Conservation (phyloP, 64 coral and sea anemone species). For the Acropora yongei region DNA sequence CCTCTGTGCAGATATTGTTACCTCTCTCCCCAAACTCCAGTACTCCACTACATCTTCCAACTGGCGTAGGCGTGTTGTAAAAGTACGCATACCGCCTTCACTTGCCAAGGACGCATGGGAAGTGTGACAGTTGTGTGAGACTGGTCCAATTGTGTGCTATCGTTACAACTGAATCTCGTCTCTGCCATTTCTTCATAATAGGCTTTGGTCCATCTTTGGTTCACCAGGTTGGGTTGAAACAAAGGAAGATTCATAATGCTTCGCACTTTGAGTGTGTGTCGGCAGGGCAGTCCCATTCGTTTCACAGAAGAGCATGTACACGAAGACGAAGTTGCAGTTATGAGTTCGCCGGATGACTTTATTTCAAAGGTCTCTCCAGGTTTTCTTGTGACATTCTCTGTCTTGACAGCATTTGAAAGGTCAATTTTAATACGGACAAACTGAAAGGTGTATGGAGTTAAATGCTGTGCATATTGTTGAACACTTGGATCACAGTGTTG, state of each 20-base stretch:
- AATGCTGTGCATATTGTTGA: background rate
- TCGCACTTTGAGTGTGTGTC: conserved; percentile 61
- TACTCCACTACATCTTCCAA: conserved; percentile 7
- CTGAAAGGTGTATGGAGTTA: conserved; percentile 58
- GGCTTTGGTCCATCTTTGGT: conserved; percentile 61
- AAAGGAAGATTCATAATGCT: conserved; percentile 14
- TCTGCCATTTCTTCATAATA: conserved; percentile 13
- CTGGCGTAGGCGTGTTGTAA: background rate
- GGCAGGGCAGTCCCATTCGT: conserved; percentile 36
- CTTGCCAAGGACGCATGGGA: conserved; percentile 52
- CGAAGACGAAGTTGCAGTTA: background rate
- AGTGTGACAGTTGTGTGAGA: background rate
- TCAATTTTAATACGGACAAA: conserved; percentile 47
- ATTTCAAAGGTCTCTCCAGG: background rate
- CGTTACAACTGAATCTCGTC: background rate
- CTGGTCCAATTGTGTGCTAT: background rate
- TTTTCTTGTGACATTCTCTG: background rate
- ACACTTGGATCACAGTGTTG: background rate
- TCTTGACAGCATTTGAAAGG: background rate
- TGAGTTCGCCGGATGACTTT: background rate
- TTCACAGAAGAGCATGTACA: conserved; percentile 51
- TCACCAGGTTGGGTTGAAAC: background rate
- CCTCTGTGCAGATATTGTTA: background rate
- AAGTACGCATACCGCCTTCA: conserved; percentile 56
- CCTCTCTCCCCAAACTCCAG: conserved; percentile 40